A percentile compares a stretch with the other conserved stretches of the same genome.
These are phyloP conservation scores for Cryptocephalus primarius DNA, from an alignment of 2,888 invertebrate genomes.

Conservation along the genomic window DNA sequence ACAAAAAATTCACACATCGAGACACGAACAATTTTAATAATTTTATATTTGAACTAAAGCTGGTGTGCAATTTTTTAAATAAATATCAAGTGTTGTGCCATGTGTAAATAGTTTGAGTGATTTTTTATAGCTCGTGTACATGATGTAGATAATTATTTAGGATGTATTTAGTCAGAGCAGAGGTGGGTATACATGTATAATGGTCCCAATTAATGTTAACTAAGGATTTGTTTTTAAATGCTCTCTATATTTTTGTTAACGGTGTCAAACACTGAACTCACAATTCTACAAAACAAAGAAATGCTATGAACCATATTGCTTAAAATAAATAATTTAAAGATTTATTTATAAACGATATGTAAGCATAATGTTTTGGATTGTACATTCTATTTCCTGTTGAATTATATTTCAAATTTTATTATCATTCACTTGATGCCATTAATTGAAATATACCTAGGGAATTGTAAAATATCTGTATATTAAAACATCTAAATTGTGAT, in stretches of 20 bases:
- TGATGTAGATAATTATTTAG: constrained; percentile 14
- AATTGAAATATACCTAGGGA: constrained; percentile 6
- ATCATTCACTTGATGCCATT: too few species aligned
- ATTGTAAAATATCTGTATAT: constrained; percentile 32
- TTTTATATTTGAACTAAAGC: background rate
- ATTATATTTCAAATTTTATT: too few species aligned
- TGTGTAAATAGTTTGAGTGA: constrained; percentile 22
- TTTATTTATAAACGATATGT: too few species aligned
- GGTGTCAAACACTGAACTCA: too few species aligned
- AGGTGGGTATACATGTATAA: constrained; percentile 22
- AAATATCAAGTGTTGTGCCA: constrained; percentile 18
- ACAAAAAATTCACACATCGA: constrained; percentile 3
- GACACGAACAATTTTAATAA: constrained; percentile 7
- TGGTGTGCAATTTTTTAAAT: constrained; percentile 6
- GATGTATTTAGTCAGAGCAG: constrained; percentile 10
- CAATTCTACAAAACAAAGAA: too few species aligned
- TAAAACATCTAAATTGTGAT: constrained; percentile 33
- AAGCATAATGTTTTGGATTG: too few species aligned
- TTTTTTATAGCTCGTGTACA: constrained; percentile 25
- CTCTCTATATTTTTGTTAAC: too few species aligned
- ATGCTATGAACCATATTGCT: too few species aligned
- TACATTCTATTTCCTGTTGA: too few species aligned
- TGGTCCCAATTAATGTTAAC: background rate
- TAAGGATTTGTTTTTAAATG: constrained; percentile 13
- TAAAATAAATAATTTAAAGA: too few species aligned